Base-by-base conservation (phyloP, 2,797 vertebrate species). In the Falco naumanni region DNA sequence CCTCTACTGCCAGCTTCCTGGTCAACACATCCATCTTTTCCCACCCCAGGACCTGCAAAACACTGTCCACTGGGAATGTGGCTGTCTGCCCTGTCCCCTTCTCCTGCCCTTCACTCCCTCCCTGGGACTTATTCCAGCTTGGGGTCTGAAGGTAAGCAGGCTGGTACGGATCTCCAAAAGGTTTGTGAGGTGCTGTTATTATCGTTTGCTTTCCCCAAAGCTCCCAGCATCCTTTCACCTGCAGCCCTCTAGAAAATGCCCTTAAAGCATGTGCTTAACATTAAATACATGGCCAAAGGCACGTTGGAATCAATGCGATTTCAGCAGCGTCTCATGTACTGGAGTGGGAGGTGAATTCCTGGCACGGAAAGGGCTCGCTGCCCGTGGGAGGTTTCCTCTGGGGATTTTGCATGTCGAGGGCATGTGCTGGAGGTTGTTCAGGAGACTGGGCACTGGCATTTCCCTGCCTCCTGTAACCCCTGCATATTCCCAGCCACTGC, bases 61-160 rank as follows among this genome's bases (percentile, higher is more conserved):
- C 61, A 18, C 28, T 9, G 13, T 10, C n/a, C 26, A 22, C 41
- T 75, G 48, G 11, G 72, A 6, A 69, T 0, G 7, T 0, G 5
- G 5, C 47, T 70, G 21, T 18, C 57, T 56, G 50, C 18, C 20
- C 29, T 1, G 1, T 39, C 19, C 41, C 28, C 15, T 34, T 76
- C 22, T 43, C 16, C 34, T 53, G 19, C 48, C 25, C 17, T 71
- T 90, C 31, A 7, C 16, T 29, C 29, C n/a, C 12, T 29, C 31
- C 33, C 28, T 3, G 0, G 8, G 25, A 39, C 14, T 54, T 22
- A 39, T 21, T 34, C 63, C 34, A 84, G 45, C 56, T 16, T 45
- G 51, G 15, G 15, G 1, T 19, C 51, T 70, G 34, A 14, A 69
- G 63, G 13, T 8, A 25, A 81, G n/a, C 47, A 57, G 37, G 10